Evolutionary conservation across 2,888 invertebrate species (phyloP).

Genomic region (Lithophane socia): DNA sequence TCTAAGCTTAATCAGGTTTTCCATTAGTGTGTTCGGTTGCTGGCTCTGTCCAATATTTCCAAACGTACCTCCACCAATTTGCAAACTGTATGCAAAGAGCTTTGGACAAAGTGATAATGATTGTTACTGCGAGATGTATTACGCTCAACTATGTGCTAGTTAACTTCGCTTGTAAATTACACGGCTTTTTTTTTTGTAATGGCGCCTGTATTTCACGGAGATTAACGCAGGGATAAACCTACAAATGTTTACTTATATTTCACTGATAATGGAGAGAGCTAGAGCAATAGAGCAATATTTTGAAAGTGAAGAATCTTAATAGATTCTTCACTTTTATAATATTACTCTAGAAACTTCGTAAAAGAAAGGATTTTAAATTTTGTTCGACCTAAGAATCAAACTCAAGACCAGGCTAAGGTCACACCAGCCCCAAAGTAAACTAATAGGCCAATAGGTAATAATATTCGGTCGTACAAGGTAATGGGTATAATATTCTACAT

Average conservation of each 20-base stretch:
- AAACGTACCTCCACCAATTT: constrained; percentile 68
- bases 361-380: not conserved
- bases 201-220: constrained; percentile 3
- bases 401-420: not conserved
- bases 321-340: not conserved
- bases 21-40: constrained; percentile 74
- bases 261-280: not conserved
- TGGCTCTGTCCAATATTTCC: constrained; percentile 63
- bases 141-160: constrained; percentile 30
- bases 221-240: not conserved
- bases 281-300: too few species aligned
- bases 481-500: constrained; percentile 41
- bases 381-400: not conserved
- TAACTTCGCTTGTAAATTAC: constrained; percentile 38
- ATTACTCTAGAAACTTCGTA: not conserved
- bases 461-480: constrained; percentile 29
- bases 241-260: not conserved
- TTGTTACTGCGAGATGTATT: constrained; percentile 48
- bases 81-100: constrained; percentile 66
- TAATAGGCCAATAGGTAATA: not conserved
- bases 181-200: constrained; percentile 14
- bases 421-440: not conserved
- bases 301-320: too few species aligned
- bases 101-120: constrained; percentile 57
- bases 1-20: constrained; percentile 81